Evolutionary conservation across 2,113 vertebrate species (phyloP).

Genomic region (Bubo scandiacus): DNA sequence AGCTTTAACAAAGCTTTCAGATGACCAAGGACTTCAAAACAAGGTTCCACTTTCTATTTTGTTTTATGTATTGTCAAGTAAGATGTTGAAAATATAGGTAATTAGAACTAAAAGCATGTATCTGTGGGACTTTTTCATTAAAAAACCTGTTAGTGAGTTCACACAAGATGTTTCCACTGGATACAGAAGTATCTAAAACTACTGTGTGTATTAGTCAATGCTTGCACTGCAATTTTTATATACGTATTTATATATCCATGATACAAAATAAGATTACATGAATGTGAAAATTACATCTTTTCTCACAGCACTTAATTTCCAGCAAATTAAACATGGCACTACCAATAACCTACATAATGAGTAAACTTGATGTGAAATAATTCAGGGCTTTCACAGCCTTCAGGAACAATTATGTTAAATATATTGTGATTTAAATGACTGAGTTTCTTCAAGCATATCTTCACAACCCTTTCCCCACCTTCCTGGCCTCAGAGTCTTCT

Average conservation of each 20-base stretch:
- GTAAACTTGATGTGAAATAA: background rate
- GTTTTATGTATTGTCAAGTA: background rate
- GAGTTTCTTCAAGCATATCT: background rate
- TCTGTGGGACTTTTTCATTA: background rate
- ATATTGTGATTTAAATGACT: background rate
- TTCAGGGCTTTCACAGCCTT: slow-evolving; percentile 1
- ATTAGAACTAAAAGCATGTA: background rate
- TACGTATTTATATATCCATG: background rate
- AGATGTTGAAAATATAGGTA: background rate
- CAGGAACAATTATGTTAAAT: background rate
- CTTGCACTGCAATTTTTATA: background rate
- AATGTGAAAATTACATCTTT: background rate
- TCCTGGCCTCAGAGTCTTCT: background rate
- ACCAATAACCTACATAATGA: background rate
- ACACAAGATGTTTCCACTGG: background rate
- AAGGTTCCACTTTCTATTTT: background rate
- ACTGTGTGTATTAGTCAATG: background rate
- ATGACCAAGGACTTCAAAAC: background rate
- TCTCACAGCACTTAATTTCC: background rate
- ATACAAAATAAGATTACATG: background rate
- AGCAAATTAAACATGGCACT: background rate
- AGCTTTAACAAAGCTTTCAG: background rate
- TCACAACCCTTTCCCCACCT: background rate
- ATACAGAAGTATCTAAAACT: background rate
- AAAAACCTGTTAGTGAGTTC: background rate